Evolutionary conservation across 2,113 vertebrate species (phyloP).

Genomic region (Serilophus lunatus): DNA sequence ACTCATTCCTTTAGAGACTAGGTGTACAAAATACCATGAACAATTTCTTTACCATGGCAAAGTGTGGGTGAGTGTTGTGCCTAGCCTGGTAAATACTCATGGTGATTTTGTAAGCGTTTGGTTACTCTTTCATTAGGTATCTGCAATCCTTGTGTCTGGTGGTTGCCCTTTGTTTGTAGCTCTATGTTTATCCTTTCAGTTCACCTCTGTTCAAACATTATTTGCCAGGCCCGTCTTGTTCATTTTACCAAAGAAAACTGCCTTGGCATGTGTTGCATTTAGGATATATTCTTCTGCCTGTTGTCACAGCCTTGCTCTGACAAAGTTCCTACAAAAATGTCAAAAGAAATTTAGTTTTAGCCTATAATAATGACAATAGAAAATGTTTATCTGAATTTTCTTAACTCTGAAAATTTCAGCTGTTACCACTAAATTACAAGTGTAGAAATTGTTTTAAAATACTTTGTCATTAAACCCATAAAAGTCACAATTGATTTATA

Average conservation of each 20-base stretch:
- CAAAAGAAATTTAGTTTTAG: neutral
- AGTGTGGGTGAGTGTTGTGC: conserved; percentile 43
- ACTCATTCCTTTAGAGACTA: neutral
- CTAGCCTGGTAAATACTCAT: conserved; percentile 50
- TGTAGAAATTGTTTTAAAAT: neutral
- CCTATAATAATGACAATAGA: neutral
- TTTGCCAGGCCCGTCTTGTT: neutral
- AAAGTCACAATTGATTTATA: neutral
- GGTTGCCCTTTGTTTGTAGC: neutral
- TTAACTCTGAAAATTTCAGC: neutral
- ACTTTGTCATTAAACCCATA: neutral
- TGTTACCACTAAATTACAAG: neutral
- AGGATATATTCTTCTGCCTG: neutral
- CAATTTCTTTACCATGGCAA: conserved; percentile 26
- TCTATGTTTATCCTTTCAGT: neutral
- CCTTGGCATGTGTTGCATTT: accelerated
- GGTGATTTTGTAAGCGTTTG: conserved; percentile 36
- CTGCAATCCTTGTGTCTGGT: neutral
- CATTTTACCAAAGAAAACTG: neutral
- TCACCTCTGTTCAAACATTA: conserved; percentile 24
- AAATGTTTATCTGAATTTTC: neutral
- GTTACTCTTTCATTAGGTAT: neutral
- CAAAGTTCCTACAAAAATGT: neutral
- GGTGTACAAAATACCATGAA: conserved; percentile 57
- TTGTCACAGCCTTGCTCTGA: neutral